Base-by-base conservation (phyloP, 2,797 vertebrate genomes). In the Gymnodraco acuticeps region DNA sequence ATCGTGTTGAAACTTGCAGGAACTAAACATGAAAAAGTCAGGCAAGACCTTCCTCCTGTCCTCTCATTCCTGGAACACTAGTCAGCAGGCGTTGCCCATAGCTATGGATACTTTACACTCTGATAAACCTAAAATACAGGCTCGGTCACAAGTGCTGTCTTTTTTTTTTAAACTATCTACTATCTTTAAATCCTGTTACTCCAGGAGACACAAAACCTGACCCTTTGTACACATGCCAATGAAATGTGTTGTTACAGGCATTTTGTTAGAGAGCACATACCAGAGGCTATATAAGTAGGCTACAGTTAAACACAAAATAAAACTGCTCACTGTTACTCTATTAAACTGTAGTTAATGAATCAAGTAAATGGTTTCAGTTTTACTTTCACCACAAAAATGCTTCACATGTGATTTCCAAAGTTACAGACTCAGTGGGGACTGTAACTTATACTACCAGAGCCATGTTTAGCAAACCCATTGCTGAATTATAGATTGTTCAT, bases 1-100 rank as follows among this genome's bases (percentile, higher is more conserved):
- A 17, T 77, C 92, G 20, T 90, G 94, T 87, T 61, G 42, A 48
- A 85, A 91, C 94, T 77, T 87, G 94, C 69, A 70, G 47, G 64
- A 71, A 47, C 62, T 8, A 0, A 71, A 71, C 23, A 53, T 48
- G 62, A 77, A 58, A 45, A 38, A 71, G 48, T 73, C 77, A 45
- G 54, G 17, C 60, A 41, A 38, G 65, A 70, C 31, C 20, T 63
- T 53, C 17, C 31, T 42, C 27, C 50, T 27, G 50, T 48, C 33
- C 53, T 77, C 74, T 89, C 88, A 92, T 95, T 91, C 92, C 88
- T 80, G 2, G 46, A 31, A 72, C 77, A 43, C 66, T 60, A 31
- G 62, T 90, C 90, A 91, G 19, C 59, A 88, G 91, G 88, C 82
- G 87, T 86, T 73, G 70, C 38, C 80, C 69, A 46, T 14, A 42